Conservation (phyloP, 2,113 vertebrate genomes). For the Nibea albiflora region DNA sequence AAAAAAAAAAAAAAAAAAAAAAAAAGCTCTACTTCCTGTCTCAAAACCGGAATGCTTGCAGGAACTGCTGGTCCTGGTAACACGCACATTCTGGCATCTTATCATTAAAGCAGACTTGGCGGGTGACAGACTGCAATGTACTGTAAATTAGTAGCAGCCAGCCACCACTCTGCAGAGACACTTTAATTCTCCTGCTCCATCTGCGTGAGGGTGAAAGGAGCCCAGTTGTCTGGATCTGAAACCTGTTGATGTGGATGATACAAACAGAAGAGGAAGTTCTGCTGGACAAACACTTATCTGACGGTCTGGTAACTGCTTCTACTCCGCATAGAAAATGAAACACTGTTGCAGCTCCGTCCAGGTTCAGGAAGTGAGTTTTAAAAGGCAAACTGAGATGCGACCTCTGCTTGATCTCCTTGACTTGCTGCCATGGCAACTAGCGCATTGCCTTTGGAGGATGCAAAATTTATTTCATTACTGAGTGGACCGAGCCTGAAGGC, state of each 20-base stretch:
- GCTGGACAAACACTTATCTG: not conserved
- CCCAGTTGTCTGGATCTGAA: constrained; percentile 21
- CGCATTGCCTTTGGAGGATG: constrained; percentile 15
- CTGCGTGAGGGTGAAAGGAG: constrained; percentile 8
- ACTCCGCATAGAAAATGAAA: constrained; percentile 3
- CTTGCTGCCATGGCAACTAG: constrained; percentile 40
- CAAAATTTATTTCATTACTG: constrained; percentile 8
- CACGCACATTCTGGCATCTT: constrained; percentile 45
- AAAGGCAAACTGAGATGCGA: constrained; percentile 24
- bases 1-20: constrained; percentile 3
- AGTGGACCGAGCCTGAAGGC: not conserved
- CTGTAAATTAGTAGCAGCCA: constrained; percentile 63
- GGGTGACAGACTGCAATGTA: constrained; percentile 33
- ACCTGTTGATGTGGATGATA: constrained; percentile 1
- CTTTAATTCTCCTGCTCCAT: constrained; percentile 46
- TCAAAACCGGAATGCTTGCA: not conserved
- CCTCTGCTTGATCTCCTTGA: constrained; percentile 25
- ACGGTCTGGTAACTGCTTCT: not conserved
- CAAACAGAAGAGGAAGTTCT: constrained; percentile 4
- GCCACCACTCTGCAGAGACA: constrained; percentile 48
- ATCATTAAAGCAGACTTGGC: constrained; percentile 63
- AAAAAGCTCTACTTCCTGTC: constrained; percentile 38
- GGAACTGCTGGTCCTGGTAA: constrained; percentile 36
- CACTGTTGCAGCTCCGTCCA: not conserved
- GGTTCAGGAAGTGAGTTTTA: constrained; percentile 25